These are phyloP conservation scores for Drosophila cracens DNA, from an alignment of 2,888 invertebrate species.

Conservation along the genomic window DNA sequence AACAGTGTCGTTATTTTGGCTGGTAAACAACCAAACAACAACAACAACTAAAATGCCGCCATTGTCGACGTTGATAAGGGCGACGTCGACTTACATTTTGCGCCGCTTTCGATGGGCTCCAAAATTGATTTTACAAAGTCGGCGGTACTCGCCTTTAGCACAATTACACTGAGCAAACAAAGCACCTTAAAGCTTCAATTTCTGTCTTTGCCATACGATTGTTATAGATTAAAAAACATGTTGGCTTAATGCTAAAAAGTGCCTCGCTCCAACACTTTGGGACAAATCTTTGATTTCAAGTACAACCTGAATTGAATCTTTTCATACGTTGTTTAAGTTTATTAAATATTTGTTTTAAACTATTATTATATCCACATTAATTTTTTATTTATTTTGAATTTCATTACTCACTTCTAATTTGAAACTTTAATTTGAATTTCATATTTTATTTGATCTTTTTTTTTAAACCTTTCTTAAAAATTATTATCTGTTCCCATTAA, in stretches of 20 bases:
- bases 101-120: conserved; percentile 48
- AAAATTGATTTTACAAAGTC: conserved; percentile 81
- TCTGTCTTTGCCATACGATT: too few relatives aligned
- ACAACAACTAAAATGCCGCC: conserved; percentile 73
- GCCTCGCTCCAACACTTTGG: not conserved
- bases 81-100: conserved; percentile 65
- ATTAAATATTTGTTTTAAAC: not conserved
- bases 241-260: too few relatives aligned
- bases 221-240: too few relatives aligned
- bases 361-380: not conserved
- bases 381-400: not conserved
- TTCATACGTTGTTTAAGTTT: not conserved
- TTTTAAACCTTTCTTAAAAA: not conserved
- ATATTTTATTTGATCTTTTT: not conserved
- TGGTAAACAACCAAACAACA: conserved; percentile 80
- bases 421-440: not conserved
- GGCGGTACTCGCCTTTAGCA: conserved; percentile 86
- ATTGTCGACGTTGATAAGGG: conserved; percentile 78
- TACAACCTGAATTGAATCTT: not conserved
- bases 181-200: not conserved
- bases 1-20: conserved; percentile 78
- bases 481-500: not conserved
- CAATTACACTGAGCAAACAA: conserved; percentile 12
- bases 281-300: not conserved
- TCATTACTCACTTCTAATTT: not conserved